These are phyloP conservation scores for Anthonomus grandis DNA, from an alignment of 1,140 invertebrate genomes.

Conservation along the genomic window DNA sequence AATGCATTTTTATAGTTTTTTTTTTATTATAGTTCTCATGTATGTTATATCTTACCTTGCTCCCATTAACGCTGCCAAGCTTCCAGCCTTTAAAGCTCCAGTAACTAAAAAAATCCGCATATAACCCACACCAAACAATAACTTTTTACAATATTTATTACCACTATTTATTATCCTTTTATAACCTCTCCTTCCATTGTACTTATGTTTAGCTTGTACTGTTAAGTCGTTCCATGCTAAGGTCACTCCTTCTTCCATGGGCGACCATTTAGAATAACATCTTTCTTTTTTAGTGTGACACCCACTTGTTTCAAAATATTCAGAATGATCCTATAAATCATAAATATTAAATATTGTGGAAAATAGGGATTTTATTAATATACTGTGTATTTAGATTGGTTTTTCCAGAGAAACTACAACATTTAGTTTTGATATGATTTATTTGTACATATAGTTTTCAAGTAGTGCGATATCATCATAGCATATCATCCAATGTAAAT, in stretches of 20 bases:
- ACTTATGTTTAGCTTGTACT: conserved; percentile 62
- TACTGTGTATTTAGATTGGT: background rate
- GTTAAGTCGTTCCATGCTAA: conserved; percentile 72
- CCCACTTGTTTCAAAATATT: conserved; percentile 21
- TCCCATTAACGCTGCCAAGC: conserved; percentile 86
- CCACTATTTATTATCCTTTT: conserved; percentile 71
- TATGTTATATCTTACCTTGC: conserved; percentile 71
- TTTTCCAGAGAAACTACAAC: no score
- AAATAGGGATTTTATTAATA: background rate
- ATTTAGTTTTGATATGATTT: no score
- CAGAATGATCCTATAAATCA: conserved; percentile 26
- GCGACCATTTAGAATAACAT: conserved; percentile 54
- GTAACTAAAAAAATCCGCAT: conserved; percentile 52
- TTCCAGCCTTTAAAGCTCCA: conserved; percentile 76
- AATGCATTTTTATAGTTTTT: no score
- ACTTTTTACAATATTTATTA: conserved; percentile 43
- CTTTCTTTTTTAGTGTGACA: conserved; percentile 26
- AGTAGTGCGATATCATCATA: no score
- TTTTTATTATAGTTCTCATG: no score
- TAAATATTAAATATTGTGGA: background rate
- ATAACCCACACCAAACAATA: no score
- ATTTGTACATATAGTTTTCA: no score
- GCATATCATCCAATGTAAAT: no score
- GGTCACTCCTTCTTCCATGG: conserved; percentile 58
- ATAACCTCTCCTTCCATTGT: conserved; percentile 51